Conservation (phyloP, 1,140 invertebrate genomes). For the Aethina tumida region DNA sequence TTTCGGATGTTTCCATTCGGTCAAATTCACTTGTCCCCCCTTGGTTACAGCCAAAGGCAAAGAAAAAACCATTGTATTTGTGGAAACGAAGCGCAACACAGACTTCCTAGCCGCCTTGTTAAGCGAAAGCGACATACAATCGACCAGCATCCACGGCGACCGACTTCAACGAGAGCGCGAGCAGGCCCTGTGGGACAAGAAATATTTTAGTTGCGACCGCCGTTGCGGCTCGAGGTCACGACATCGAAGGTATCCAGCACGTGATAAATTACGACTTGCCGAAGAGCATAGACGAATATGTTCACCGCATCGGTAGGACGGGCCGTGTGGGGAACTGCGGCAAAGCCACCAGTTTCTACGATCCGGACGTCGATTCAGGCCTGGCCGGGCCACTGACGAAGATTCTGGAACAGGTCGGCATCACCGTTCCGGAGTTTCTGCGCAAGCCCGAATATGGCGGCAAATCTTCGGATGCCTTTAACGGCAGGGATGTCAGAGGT, state of each 20-base stretch:
- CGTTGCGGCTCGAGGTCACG: slow-evolving; percentile 78
- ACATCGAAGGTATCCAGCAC: slow-evolving; percentile 46
- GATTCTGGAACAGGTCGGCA: too few relatives aligned
- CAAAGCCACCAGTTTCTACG: too few relatives aligned
- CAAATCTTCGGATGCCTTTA: too few relatives aligned
- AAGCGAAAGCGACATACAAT: slow-evolving; percentile 46
- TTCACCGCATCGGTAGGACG: slow-evolving; percentile 93
- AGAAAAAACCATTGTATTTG: slow-evolving; percentile 74
- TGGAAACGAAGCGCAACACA: slow-evolving; percentile 80
- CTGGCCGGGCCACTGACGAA: too few relatives aligned
- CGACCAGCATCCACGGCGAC: slow-evolving; percentile 92
- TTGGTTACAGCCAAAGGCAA: slow-evolving; percentile 34
- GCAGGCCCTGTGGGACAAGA: slow-evolving; percentile 65
- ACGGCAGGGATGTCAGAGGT: too few relatives aligned
- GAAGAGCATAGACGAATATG: slow-evolving; percentile 81
- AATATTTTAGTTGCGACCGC: slow-evolving; percentile 83
- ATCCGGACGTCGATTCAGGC: too few relatives aligned
- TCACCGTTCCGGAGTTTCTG: too few relatives aligned
- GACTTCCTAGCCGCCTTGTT: slow-evolving; percentile 72
- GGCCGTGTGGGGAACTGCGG: slow-evolving; percentile 80
- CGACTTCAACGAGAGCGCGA: slow-evolving; percentile 82
- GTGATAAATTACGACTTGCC: slow-evolving; percentile 93
- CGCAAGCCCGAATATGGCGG: too few relatives aligned
- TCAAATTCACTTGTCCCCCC: too few relatives aligned
- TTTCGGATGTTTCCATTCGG: too few relatives aligned